phyloP scores from a whole-genome alignment of 2,797 vertebrate genomes.

The Neolamprologus multifasciatus region DNA sequence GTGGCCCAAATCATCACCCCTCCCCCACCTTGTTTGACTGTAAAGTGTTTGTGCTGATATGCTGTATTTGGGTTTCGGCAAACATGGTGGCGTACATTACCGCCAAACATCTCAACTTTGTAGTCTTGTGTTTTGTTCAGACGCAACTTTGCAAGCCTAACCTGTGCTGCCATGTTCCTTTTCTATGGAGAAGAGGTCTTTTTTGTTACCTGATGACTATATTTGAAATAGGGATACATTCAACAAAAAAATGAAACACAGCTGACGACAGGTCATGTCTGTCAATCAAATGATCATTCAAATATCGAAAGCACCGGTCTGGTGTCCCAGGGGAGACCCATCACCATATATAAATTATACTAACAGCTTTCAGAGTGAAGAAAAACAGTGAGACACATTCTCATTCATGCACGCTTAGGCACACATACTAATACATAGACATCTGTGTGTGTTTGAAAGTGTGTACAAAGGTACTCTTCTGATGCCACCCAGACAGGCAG shows the following conservation, averaged over 20 bases:
- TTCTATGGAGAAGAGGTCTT: not conserved
- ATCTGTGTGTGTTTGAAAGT: not conserved
- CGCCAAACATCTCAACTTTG: not conserved
- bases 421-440: not conserved
- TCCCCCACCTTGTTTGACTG: not conserved
- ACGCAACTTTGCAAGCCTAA: not conserved
- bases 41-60: not conserved
- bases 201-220: not conserved
- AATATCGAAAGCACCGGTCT: not conserved
- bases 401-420: slow-evolving; percentile 2
- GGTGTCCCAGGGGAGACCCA: not conserved
- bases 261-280: not conserved
- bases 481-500: slow-evolving; percentile 31
- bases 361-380: not conserved
- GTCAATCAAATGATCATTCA: not conserved
- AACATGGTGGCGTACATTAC: not conserved
- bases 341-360: not conserved
- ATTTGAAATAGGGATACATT: not conserved
- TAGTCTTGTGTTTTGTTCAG: not conserved
- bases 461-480: not conserved
- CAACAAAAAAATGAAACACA: not conserved
- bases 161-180: not conserved
- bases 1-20: not conserved
- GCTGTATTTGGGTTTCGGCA: not conserved
- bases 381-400: not conserved